Evolutionary conservation across 2,888 invertebrate species (phyloP).

Genomic region (Drosophila lutescens): DNA sequence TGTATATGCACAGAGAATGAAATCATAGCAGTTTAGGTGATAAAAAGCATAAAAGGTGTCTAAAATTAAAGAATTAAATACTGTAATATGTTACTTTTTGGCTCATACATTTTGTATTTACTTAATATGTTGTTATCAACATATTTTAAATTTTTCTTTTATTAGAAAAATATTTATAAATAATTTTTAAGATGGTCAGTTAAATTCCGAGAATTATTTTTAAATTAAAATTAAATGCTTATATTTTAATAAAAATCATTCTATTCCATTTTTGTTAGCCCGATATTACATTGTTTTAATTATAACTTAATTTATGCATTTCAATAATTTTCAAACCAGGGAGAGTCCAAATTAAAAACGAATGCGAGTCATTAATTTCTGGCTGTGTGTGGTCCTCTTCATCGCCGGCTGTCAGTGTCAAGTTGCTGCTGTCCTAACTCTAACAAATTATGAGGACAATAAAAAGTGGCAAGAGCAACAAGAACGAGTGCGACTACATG

Average conservation of each 20-base stretch:
- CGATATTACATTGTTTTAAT: no score
- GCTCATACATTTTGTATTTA: no score
- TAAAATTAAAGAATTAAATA: neutral
- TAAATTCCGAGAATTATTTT: no score
- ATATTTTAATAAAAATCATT: no score
- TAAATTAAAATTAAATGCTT: no score
- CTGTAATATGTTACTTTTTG: no score
- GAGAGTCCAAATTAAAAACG: neutral
- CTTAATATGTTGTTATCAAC: no score
- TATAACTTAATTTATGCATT: no score
- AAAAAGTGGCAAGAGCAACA: slow-evolving; percentile 53
- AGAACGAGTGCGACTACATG: slow-evolving; percentile 32
- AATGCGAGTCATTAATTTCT: neutral
- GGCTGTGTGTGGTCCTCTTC: slow-evolving; percentile 6
- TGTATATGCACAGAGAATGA: neutral
- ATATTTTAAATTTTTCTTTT: no score
- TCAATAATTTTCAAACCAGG: neutral
- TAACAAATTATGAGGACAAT: slow-evolving; percentile 68
- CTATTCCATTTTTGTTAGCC: no score
- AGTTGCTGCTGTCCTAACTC: slow-evolving; percentile 51
- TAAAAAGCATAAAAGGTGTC: neutral
- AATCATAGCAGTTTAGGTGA: neutral
- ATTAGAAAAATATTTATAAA: no score
- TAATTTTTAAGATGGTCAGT: no score
- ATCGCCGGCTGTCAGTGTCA: slow-evolving; percentile 42